These are phyloP conservation scores for Tragelaphus eurycerus DNA, from an alignment of 2,797 vertebrate genomes.

Conservation along the genomic window DNA sequence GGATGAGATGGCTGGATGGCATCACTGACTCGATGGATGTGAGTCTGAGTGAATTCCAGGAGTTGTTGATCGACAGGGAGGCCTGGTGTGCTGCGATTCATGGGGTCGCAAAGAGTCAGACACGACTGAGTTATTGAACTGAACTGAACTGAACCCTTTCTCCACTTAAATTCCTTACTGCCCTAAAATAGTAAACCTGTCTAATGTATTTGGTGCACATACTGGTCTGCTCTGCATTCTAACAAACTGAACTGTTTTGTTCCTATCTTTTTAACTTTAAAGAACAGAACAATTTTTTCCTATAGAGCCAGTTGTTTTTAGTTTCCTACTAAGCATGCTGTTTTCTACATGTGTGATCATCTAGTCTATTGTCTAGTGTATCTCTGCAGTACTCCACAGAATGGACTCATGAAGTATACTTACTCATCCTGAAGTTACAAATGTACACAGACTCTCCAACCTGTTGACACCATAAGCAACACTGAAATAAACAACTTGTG, in stretches of 20 bases:
- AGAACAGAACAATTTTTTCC: background rate
- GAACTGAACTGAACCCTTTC: background rate
- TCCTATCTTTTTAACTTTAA: background rate
- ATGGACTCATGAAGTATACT: accelerated
- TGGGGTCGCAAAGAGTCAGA: too few relatives aligned
- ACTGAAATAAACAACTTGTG: background rate
- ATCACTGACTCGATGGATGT: too few relatives aligned
- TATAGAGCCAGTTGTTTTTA: background rate
- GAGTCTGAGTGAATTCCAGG: too few relatives aligned
- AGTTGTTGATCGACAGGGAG: too few relatives aligned
- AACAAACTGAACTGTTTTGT: background rate
- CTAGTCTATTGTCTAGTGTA: background rate
- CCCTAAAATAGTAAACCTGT: background rate
- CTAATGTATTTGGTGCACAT: background rate
- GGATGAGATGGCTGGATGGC: too few relatives aligned
- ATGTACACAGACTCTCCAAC: background rate
- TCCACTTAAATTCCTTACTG: background rate
- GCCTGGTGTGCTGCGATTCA: too few relatives aligned
- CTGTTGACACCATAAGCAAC: background rate
- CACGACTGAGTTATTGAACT: too few relatives aligned
- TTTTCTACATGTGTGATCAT: background rate
- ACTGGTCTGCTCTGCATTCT: background rate
- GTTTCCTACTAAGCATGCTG: background rate
- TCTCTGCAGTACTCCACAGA: background rate
- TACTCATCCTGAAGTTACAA: background rate